Conservation (phyloP, 2,113 vertebrate species). For the Paramormyrops kingsleyae region DNA sequence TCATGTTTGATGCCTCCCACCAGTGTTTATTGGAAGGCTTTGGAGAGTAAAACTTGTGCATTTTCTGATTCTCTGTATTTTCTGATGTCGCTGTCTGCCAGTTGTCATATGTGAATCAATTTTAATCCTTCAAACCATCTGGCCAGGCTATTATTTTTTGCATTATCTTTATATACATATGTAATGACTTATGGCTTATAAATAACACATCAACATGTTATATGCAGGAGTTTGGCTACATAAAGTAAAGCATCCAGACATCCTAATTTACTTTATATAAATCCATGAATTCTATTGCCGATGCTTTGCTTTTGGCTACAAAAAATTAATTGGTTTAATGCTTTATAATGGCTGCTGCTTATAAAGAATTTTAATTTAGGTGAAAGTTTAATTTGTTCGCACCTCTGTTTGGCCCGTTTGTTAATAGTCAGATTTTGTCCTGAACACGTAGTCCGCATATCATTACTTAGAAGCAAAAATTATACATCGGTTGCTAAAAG, state of each 20-base stretch:
- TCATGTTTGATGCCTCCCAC: background rate
- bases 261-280: background rate
- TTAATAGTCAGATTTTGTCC: background rate
- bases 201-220: background rate
- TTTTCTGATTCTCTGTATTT: background rate
- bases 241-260: background rate
- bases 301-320: background rate
- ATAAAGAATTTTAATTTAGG: background rate
- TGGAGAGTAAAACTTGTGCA: background rate
- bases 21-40: background rate
- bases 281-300: background rate
- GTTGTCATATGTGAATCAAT: background rate
- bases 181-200: background rate
- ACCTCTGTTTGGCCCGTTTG: background rate
- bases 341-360: background rate
- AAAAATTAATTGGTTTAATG: background rate
- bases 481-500: background rate
- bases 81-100: background rate
- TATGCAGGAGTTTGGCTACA: background rate
- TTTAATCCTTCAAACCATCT: slow-evolving; percentile 1
- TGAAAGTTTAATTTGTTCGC: background rate
- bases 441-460: background rate
- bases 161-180: background rate
- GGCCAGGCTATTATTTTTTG: background rate
- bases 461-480: background rate